A percentile compares a stretch with the other conserved stretches of the same genome.
These are phyloP conservation scores for Stratiomys singularior DNA, from an alignment of 2,888 invertebrate species.

Conservation along the genomic window DNA sequence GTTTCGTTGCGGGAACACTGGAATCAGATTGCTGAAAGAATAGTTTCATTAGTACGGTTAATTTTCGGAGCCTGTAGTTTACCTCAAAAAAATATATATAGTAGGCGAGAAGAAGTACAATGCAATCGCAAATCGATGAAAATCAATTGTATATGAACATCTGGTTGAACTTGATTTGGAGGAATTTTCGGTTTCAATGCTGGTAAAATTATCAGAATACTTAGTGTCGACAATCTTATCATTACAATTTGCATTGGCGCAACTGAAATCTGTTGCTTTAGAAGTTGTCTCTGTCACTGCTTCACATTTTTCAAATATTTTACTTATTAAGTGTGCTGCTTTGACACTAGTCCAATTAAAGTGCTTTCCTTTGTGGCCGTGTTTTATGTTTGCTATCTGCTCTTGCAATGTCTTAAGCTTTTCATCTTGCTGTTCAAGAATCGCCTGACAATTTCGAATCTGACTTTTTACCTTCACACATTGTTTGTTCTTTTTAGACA, in stretches of 20 bases:
- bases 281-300: neutral
- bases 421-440: constrained; percentile 31
- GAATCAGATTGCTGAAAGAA: constrained; percentile 37
- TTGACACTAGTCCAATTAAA: constrained; percentile 40
- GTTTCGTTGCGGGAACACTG: constrained; percentile 43
- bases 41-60: no score
- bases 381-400: neutral
- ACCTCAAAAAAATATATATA: constrained; percentile 42
- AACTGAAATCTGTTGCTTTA: neutral
- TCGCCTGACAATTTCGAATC: neutral
- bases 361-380: constrained; percentile 7
- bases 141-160: constrained; percentile 34
- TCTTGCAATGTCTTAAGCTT: constrained; percentile 18
- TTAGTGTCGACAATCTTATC: no score
- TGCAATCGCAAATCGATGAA: constrained; percentile 47
- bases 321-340: constrained; percentile 48
- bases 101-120: constrained; percentile 46
- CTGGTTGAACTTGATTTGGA: neutral
- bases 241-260: no score
- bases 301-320: constrained; percentile 48
- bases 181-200: neutral
- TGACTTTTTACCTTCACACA: constrained; percentile 6
- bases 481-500: constrained; percentile 9
- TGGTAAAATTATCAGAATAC: no score
- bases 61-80: neutral